Conservation (phyloP, 64 coral and sea anemone genomes). For the Actinia tenebrosa region DNA sequence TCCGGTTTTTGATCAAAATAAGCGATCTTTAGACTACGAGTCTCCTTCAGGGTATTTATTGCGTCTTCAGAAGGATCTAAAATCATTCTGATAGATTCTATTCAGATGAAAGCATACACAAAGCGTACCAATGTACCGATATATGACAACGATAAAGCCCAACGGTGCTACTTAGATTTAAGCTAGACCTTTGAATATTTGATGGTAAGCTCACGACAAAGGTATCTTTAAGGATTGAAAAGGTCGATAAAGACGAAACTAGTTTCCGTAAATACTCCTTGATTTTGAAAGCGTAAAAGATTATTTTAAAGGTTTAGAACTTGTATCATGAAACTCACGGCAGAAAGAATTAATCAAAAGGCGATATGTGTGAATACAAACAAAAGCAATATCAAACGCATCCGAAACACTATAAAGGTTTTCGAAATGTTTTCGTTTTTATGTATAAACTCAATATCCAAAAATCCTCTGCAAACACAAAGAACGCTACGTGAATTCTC, state of each 20-base stretch:
- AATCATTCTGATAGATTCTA: background rate
- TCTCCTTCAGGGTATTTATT: background rate
- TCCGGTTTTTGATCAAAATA: background rate
- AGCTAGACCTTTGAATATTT: background rate
- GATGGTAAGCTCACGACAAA: background rate
- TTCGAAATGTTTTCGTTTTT: background rate
- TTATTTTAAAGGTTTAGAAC: too few species aligned
- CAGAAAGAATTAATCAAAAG: background rate
- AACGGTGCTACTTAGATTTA: background rate
- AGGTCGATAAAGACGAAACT: too few species aligned
- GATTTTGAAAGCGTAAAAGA: too few species aligned
- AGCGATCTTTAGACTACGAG: conserved; percentile 1
- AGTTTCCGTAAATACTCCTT: too few species aligned
- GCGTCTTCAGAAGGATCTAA: background rate
- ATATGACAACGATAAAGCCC: background rate
- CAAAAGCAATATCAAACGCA: background rate
- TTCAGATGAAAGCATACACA: background rate
- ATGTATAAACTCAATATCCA: background rate
- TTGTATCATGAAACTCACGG: too few species aligned
- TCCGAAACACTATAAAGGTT: background rate
- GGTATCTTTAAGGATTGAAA: background rate
- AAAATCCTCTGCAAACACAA: background rate
- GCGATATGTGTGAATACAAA: background rate
- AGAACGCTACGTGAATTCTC: background rate
- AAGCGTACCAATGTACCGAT: background rate